Evolutionary conservation across 2,113 vertebrate genomes (phyloP).

Genomic region (Lagenorhynchus albirostris): DNA sequence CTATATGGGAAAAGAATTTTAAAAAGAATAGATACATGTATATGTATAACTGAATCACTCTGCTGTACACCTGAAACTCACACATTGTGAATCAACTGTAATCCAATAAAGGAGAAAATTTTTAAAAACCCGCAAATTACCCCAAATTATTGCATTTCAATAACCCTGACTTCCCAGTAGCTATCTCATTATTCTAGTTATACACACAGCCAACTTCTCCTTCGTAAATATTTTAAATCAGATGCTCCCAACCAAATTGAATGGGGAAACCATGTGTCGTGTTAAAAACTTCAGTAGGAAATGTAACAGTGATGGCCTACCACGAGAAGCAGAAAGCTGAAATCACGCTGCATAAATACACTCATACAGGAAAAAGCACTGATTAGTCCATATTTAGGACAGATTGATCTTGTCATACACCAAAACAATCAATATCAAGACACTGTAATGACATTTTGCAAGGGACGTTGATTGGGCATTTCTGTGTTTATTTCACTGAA

Average conservation of each 20-base stretch:
- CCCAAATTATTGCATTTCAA: constrained; percentile 8
- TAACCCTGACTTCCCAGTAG: constrained; percentile 40
- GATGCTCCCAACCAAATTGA: constrained; percentile 37
- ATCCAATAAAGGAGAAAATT: not conserved
- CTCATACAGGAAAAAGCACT: constrained; percentile 47
- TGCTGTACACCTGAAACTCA: not conserved
- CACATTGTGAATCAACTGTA: not conserved
- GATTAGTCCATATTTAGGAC: constrained; percentile 57
- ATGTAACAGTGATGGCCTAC: constrained; percentile 49
- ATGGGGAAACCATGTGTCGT: not conserved
- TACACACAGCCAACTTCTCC: constrained; percentile 28
- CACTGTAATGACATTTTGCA: constrained; percentile 58
- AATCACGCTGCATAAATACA: constrained; percentile 71
- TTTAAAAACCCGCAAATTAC: not conserved
- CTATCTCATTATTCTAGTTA: constrained; percentile 69
- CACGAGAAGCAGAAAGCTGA: constrained; percentile 67
- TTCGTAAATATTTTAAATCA: constrained; percentile 62
- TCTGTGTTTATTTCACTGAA: constrained; percentile 70
- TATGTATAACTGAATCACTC: not conserved
- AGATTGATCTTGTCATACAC: constrained; percentile 52
- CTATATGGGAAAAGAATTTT: not conserved
- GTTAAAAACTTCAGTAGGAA: constrained; percentile 70
- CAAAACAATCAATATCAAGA: constrained; percentile 59
- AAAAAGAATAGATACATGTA: not conserved
- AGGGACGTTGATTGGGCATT: constrained; percentile 54